phyloP scores from a whole-genome alignment of 2,797 vertebrate genomes.

The Tragelaphus eurycerus region DNA sequence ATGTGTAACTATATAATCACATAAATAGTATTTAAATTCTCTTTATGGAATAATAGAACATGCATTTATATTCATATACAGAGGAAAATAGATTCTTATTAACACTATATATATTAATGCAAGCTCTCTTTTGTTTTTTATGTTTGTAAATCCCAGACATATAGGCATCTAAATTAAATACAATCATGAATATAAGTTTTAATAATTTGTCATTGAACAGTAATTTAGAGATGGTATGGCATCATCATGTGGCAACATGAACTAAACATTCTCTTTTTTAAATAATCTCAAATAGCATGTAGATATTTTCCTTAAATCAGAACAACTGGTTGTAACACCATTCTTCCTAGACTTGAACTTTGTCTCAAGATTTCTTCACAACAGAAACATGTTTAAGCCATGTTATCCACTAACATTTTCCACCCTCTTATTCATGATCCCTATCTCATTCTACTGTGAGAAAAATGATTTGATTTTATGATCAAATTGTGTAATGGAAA shows the following conservation, averaged over 20 bases:
- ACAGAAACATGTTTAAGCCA: background rate
- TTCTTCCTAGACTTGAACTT: constrained; percentile 19
- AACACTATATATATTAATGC: background rate
- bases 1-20: background rate
- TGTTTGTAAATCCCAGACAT: background rate
- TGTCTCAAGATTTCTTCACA: background rate
- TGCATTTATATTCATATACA: background rate
- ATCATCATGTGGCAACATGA: background rate
- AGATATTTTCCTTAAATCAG: constrained; percentile 27
- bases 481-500: background rate
- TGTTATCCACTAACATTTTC: background rate
- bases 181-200: constrained; percentile 38
- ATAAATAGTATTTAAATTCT: background rate
- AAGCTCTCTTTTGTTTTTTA: background rate
- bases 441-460: background rate
- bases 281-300: background rate
- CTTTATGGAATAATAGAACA: background rate
- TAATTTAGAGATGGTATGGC: background rate
- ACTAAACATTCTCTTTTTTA: constrained; percentile 18
- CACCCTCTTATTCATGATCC: background rate
- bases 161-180: background rate
- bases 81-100: background rate
- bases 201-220: constrained; percentile 33
- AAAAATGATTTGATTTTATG: background rate
- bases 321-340: background rate